Evolutionary conservation across 2,888 invertebrate genomes (phyloP).

Genomic region (Andrena hattorfiana): DNA sequence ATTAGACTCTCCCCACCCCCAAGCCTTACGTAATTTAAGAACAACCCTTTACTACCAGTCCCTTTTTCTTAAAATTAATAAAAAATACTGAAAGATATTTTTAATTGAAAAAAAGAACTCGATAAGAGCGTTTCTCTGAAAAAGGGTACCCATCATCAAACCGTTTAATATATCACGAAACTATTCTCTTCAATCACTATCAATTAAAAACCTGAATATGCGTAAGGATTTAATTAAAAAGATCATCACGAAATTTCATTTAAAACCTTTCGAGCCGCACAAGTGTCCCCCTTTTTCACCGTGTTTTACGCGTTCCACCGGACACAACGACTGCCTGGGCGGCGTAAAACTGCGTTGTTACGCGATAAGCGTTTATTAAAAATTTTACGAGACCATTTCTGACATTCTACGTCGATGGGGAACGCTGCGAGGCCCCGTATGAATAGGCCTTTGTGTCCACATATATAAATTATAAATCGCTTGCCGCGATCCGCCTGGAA

Average conservation of each 20-base stretch:
- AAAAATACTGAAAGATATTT: no score
- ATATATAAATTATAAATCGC: slow-evolving; percentile 25
- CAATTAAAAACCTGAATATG: neutral
- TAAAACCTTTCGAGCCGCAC: neutral
- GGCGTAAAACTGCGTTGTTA: neutral
- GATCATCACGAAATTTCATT: no score
- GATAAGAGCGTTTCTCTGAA: no score
- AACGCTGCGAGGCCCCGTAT: no score
- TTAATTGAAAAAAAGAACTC: no score
- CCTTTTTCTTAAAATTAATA: no score
- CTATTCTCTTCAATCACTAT: no score
- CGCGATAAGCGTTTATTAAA: slow-evolving; percentile 34
- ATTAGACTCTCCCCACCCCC: no score
- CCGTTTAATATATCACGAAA: no score
- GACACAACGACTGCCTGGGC: neutral
- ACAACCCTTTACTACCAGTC: no score
- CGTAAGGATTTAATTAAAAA: neutral
- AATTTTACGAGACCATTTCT: slow-evolving; percentile 44
- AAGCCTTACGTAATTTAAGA: no score
- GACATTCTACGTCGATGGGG: neutral
- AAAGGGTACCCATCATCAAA: no score
- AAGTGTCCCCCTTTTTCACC: neutral
- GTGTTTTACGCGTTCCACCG: neutral
- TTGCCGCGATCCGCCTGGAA: slow-evolving; percentile 6
- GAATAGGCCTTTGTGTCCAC: slow-evolving; percentile 26